Evolutionary conservation across 2,888 invertebrate species (phyloP), one percentile per base, ranked within the genome.

Genomic region (Heliothis peltigera): DNA sequence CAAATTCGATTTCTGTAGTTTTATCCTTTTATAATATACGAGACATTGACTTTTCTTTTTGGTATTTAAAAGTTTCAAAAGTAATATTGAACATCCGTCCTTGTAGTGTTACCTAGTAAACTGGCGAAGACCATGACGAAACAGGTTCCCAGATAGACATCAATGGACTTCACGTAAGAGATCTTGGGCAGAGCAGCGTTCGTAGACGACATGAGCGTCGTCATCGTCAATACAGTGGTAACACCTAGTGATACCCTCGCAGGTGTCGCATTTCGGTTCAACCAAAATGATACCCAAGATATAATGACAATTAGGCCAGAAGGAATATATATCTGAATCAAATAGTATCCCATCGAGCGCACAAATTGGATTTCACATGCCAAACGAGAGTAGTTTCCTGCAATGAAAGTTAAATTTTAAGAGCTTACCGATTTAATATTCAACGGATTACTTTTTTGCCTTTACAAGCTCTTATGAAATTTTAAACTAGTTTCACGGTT

Each of bases 81-180:
- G 4, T 12, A 48, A 47, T 47, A n/a, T 39, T 42, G 18, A 80
- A 75, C 80, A 62, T 51, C 51, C 55, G 54, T 61, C 28, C 67
- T 58, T 44, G 49, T 64, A 43, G 56, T 62, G 53, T 74, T 96
- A 98, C 98, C 98, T 95, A 99, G 95, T 89, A 99, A 96, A 92
- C 98, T 98, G 85, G 99, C 99, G 96, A 99, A 99, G 92, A 99
- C 99, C 99, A 99, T 99, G 90, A 99, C 98, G 98, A 99, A 99
- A 96, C 98, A 99, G 90, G 98, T 98, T 90, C 98, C 98, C 95
- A 99, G 96, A 95, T 98, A 99, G 85, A 99, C 98, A 95, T 99
- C 99, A 93, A 99, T 99, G 86, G 98, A 98, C 95, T 99, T 99
- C 94, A 99, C 98, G 95, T 99, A 99, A 79, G 98, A 98, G 91